Percentiles rank a stretch among this genome's conserved stretches.
phyloP scores from a whole-genome alignment of 1,140 invertebrate genomes.

The Drosophila persimilis region DNA sequence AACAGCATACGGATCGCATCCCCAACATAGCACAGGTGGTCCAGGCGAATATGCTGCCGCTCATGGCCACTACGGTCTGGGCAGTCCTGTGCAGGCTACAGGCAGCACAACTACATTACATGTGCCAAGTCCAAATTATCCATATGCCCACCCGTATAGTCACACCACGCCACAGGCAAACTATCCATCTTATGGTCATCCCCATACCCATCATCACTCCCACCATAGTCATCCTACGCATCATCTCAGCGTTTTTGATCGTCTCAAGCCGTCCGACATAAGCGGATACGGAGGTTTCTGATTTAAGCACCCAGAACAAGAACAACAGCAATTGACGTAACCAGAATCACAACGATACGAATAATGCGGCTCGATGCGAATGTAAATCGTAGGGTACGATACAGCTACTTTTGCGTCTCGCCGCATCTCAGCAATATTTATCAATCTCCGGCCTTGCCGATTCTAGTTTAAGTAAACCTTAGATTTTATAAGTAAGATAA shows the following conservation, averaged over 20 bases:
- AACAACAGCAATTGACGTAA: neutral
- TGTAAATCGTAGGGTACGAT: slow-evolving; percentile 11
- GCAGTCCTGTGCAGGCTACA: slow-evolving; percentile 34
- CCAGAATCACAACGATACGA: slow-evolving; percentile 19
- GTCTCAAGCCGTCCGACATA: slow-evolving; percentile 79
- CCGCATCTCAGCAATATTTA: slow-evolving; percentile 54
- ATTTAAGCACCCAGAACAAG: slow-evolving; percentile 25
- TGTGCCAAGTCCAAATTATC: slow-evolving; percentile 79
- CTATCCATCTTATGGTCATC: slow-evolving; percentile 53
- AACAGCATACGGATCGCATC: slow-evolving; percentile 42
- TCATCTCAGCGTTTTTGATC: slow-evolving; percentile 76
- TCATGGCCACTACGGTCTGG: slow-evolving; percentile 25
- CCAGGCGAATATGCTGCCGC: slow-evolving; percentile 20
- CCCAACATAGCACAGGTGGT: slow-evolving; percentile 39
- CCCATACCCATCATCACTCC: slow-evolving; percentile 45
- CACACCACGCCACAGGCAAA: slow-evolving; percentile 51
- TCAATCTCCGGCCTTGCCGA: slow-evolving; percentile 71
- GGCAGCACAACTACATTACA: slow-evolving; percentile 67
- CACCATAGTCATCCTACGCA: slow-evolving; percentile 65
- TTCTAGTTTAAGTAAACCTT: slow-evolving; percentile 52
- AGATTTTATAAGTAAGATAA: slow-evolving; percentile 66
- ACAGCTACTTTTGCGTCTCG: slow-evolving; percentile 11
- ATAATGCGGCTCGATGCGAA: slow-evolving; percentile 16
- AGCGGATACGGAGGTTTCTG: slow-evolving; percentile 73
- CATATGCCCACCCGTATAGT: slow-evolving; percentile 52